Conservation (phyloP, 2,888 invertebrate species). For the Cosmia trapezina region DNA sequence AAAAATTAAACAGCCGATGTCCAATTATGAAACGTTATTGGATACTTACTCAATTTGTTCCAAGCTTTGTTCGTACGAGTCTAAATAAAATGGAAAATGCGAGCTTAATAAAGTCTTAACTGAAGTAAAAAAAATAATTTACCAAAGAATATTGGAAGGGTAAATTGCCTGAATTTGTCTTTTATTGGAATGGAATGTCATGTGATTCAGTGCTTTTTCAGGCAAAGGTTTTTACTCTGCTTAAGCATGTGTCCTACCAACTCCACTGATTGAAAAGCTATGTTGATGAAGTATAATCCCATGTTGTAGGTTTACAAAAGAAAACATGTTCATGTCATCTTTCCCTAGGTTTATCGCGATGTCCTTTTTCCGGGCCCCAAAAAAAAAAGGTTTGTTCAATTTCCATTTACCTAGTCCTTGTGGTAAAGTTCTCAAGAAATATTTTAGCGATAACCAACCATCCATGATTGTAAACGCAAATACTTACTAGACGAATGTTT, state of each 20-base stretch:
- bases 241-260: too few species aligned
- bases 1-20: slow-evolving; percentile 16
- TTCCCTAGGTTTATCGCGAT: background rate
- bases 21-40: slow-evolving; percentile 52
- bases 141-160: background rate
- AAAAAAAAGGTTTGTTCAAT: background rate
- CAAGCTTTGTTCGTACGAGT: slow-evolving; percentile 21
- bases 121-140: background rate
- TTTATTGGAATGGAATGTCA: background rate
- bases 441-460: background rate
- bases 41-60: slow-evolving; percentile 41
- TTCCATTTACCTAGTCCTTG: too few species aligned
- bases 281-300: too few species aligned
- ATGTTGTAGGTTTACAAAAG: background rate
- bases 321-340: background rate
- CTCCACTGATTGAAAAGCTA: background rate
- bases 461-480: background rate
- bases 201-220: background rate
- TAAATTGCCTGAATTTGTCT: background rate
- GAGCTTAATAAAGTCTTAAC: background rate
- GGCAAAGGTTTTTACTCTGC: background rate
- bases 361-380: background rate
- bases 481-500: background rate
- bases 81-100: slow-evolving; percentile 9
- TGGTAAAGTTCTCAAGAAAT: background rate